Percentiles rank a stretch among this genome's conserved stretches.
Conservation (phyloP, 2,888 invertebrate species). For the Torymus aiolomorphi region DNA sequence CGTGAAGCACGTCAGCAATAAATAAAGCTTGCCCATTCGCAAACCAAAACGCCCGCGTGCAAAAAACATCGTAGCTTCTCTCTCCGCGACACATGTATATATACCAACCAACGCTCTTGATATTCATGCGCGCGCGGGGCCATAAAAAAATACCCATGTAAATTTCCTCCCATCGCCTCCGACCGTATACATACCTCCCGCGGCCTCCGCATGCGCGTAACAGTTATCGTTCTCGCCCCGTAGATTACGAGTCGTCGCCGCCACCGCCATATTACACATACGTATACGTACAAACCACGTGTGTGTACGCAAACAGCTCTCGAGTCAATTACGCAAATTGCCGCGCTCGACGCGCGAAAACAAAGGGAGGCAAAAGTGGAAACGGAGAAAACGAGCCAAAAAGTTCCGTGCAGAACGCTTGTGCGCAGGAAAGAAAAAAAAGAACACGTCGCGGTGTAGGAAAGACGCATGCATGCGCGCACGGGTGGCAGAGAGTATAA, state of each 20-base stretch:
- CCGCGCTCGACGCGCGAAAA: constrained; percentile 44
- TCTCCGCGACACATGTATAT: too few species aligned
- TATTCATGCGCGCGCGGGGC: too few species aligned
- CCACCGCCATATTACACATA: too few species aligned
- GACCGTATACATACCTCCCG: too few species aligned
- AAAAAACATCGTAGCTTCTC: too few species aligned
- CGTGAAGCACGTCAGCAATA: too few species aligned
- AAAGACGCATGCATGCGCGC: constrained; percentile 5
- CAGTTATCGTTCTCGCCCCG: constrained; percentile 33
- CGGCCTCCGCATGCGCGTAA: background rate
- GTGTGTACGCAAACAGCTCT: constrained; percentile 27
- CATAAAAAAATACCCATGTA: constrained; percentile 21
- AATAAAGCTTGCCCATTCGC: too few species aligned
- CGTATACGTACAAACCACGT: too few species aligned
- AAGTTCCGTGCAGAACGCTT: background rate
- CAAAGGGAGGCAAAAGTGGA: constrained; percentile 16
- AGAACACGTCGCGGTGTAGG: background rate
- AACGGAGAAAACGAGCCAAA: constrained; percentile 2
- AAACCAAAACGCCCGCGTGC: too few species aligned
- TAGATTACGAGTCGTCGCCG: constrained; percentile 9
- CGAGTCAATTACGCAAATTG: constrained; percentile 56
- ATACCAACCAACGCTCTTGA: too few species aligned
- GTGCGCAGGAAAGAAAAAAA: constrained; percentile 9
- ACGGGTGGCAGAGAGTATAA: too few species aligned
- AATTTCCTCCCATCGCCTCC: constrained; percentile 3